Percentiles rank a stretch among this genome's conserved stretches.
Conservation (phyloP, 1,140 invertebrate genomes). For the Zelostemma sp. region DNA sequence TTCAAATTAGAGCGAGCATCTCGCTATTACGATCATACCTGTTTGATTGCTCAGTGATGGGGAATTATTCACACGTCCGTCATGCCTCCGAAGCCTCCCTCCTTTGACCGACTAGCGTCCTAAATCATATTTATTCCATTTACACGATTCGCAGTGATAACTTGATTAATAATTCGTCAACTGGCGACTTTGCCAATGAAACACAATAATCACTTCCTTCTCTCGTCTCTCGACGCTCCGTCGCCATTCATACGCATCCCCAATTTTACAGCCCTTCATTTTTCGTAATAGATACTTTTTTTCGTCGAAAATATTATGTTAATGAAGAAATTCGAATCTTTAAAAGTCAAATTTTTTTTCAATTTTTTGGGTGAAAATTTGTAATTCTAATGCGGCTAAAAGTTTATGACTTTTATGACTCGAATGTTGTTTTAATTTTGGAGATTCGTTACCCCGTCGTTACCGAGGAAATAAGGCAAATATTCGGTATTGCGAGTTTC, state of each 20-base stretch:
- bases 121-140: constrained; percentile 6
- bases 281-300: too few species aligned
- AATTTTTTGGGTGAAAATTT: too few species aligned
- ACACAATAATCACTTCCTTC: constrained; percentile 2
- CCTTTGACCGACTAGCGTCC: neutral
- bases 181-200: neutral
- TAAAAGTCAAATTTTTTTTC: too few species aligned
- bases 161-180: neutral
- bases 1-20: neutral
- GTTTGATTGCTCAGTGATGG: neutral
- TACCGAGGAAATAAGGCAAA: too few species aligned
- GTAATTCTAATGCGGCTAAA: too few species aligned
- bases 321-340: too few species aligned
- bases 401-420: too few species aligned
- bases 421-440: too few species aligned
- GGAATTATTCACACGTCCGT: neutral
- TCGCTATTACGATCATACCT: too few species aligned
- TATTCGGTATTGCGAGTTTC: too few species aligned
- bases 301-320: too few species aligned
- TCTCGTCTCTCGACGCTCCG: neutral
- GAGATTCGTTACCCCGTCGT: too few species aligned
- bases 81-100: constrained; percentile 1
- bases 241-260: neutral
- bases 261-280: neutral
- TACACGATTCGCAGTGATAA: constrained; percentile 1